These are phyloP conservation scores for Pristis pectinata DNA, from an alignment of 2,797 vertebrate species.

Conservation along the genomic window DNA sequence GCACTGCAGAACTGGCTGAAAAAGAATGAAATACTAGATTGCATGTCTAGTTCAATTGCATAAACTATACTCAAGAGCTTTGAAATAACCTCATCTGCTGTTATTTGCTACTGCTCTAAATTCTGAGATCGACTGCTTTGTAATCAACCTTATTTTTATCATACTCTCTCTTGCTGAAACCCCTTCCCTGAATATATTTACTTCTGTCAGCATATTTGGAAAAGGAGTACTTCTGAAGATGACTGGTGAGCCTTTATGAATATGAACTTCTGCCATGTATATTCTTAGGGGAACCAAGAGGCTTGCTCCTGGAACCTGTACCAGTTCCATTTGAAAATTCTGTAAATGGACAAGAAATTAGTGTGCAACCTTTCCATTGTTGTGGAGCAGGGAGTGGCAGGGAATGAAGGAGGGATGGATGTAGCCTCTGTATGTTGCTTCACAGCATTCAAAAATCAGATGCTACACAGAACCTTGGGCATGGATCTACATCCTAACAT, in stretches of 20 bases:
- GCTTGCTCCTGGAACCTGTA: not conserved
- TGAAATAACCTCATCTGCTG: not conserved
- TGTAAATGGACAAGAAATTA: not conserved
- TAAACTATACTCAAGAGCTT: not conserved
- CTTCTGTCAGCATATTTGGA: not conserved
- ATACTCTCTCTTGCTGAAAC: not conserved
- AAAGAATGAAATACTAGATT: not conserved
- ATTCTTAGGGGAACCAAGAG: not conserved
- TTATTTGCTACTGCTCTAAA: too few relatives aligned
- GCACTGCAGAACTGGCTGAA: not conserved
- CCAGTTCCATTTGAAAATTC: not conserved
- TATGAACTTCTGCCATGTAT: not conserved
- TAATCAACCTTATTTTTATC: not conserved
- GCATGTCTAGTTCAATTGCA: not conserved
- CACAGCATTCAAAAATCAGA: not conserved
- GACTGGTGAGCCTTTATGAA: not conserved
- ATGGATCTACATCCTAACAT: not conserved
- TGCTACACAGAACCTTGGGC: not conserved
- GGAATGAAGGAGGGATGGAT: not conserved
- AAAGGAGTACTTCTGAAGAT: not conserved
- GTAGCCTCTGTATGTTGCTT: not conserved
- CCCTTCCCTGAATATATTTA: not conserved
- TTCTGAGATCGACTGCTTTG: too few relatives aligned
- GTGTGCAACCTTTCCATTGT: not conserved
- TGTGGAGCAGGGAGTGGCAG: not conserved